Conservation (phyloP, 2,797 vertebrate genomes). For the Cryptoblepharus egeriae region DNA sequence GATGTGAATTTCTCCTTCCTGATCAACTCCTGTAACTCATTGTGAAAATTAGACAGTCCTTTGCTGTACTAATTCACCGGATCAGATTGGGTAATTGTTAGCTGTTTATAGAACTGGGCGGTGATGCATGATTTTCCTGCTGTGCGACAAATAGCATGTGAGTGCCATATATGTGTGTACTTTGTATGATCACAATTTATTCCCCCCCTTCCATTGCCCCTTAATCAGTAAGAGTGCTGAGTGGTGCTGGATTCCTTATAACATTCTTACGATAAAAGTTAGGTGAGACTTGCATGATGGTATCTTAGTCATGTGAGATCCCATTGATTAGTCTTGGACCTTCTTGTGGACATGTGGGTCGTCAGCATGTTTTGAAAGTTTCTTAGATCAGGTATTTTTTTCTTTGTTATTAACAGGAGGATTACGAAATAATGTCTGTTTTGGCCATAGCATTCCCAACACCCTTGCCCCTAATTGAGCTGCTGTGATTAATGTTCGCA, state of each 20-base stretch:
- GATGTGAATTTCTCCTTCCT: constrained; percentile 60
- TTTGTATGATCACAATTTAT: not conserved
- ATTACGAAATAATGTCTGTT: not conserved
- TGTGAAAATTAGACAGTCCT: constrained; percentile 59
- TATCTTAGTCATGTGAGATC: not conserved
- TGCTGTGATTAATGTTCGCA: not conserved
- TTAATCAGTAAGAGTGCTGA: not conserved
- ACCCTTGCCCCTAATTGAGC: not conserved
- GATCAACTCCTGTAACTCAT: constrained; percentile 37
- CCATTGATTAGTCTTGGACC: not conserved
- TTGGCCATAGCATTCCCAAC: not conserved
- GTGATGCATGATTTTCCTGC: constrained; percentile 19
- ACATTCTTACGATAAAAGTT: not conserved
- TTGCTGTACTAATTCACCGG: constrained; percentile 61
- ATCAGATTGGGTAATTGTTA: constrained; percentile 55
- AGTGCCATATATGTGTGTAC: not conserved
- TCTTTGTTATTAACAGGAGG: not conserved
- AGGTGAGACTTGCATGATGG: not conserved
- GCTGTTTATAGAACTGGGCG: constrained; percentile 61
- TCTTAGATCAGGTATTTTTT: not conserved
- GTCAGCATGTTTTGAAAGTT: not conserved
- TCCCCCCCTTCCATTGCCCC: not conserved
- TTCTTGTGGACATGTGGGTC: not conserved
- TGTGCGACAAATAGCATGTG: constrained; percentile 21
- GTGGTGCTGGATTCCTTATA: not conserved